These are phyloP conservation scores for Cinara cedri DNA, from an alignment of 2,888 invertebrate species.

Conservation along the genomic window DNA sequence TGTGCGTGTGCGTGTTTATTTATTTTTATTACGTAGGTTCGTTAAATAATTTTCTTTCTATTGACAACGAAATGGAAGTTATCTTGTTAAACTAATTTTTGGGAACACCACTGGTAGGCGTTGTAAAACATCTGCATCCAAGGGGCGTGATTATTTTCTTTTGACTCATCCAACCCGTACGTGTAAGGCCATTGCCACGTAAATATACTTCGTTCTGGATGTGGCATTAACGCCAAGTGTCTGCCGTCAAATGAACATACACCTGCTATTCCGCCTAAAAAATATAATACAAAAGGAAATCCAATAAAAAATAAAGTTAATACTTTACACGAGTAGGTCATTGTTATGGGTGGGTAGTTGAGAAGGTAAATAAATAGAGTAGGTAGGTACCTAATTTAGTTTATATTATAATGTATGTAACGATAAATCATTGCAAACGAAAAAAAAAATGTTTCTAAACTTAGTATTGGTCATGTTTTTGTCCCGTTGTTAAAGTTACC, in stretches of 20 bases:
- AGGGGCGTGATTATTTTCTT: conserved; percentile 68
- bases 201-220: conserved; percentile 90
- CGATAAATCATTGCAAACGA: too few species aligned
- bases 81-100: conserved; percentile 6
- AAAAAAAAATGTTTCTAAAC: too few species aligned
- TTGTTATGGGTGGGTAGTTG: too few species aligned
- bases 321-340: too few species aligned
- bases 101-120: conserved; percentile 74
- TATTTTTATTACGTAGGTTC: background rate
- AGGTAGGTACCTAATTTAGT: too few species aligned
- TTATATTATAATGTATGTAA: too few species aligned
- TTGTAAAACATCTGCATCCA: conserved; percentile 93
- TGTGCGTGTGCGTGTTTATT: background rate
- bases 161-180: conserved; percentile 62
- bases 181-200: conserved; percentile 88
- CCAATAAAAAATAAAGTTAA: too few species aligned
- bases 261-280: conserved; percentile 81
- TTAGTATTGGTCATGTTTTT: too few species aligned
- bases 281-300: conserved; percentile 1
- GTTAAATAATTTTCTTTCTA: background rate
- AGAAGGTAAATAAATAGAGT: too few species aligned
- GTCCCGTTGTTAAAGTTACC: too few species aligned
- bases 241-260: conserved; percentile 88
- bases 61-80: background rate
- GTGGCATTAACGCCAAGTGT: conserved; percentile 98